Evolutionary conservation across 2,797 vertebrate genomes (phyloP).

Genomic region (Poecilia velifera): DNA sequence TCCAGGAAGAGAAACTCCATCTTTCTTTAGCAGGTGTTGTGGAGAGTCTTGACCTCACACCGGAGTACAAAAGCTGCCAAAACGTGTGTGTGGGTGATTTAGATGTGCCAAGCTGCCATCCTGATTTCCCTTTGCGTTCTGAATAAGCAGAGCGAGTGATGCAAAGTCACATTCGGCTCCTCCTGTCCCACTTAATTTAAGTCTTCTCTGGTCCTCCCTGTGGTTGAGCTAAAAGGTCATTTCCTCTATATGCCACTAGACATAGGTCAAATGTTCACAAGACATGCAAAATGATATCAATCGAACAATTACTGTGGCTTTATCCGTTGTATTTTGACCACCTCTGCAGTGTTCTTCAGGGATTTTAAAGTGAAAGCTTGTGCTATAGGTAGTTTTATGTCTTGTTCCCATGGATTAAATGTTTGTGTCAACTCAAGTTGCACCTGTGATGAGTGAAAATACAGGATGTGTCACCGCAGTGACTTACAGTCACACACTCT

Average conservation of each 20-base stretch:
- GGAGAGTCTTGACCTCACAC: slow-evolving; percentile 35
- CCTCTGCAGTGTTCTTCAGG: not conserved
- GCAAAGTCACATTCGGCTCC: slow-evolving; percentile 27
- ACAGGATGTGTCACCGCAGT: not conserved
- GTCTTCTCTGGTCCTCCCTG: slow-evolving; percentile 1
- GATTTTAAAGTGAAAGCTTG: slow-evolving; percentile 20
- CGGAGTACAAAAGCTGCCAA: slow-evolving; percentile 46
- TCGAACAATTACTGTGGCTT: not conserved
- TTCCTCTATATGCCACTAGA: not conserved
- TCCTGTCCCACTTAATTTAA: slow-evolving; percentile 29
- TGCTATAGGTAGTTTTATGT: slow-evolving; percentile 34
- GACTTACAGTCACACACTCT: not conserved
- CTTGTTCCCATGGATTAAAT: slow-evolving; percentile 31
- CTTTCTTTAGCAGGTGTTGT: slow-evolving; percentile 40
- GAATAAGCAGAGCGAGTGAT: slow-evolving; percentile 38
- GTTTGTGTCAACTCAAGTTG: slow-evolving; percentile 22
- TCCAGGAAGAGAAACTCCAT: slow-evolving; percentile 2
- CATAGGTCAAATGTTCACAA: not conserved
- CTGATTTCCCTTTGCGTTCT: slow-evolving; percentile 35
- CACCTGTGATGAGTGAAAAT: slow-evolving; percentile 33
- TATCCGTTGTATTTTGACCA: not conserved
- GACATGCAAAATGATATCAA: not conserved
- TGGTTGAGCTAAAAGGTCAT: not conserved
- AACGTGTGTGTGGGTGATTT: slow-evolving; percentile 37
- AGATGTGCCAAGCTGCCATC: slow-evolving; percentile 45